These are phyloP conservation scores for Indri indri DNA, from an alignment of 2,113 vertebrate genomes.

Conservation along the genomic window DNA sequence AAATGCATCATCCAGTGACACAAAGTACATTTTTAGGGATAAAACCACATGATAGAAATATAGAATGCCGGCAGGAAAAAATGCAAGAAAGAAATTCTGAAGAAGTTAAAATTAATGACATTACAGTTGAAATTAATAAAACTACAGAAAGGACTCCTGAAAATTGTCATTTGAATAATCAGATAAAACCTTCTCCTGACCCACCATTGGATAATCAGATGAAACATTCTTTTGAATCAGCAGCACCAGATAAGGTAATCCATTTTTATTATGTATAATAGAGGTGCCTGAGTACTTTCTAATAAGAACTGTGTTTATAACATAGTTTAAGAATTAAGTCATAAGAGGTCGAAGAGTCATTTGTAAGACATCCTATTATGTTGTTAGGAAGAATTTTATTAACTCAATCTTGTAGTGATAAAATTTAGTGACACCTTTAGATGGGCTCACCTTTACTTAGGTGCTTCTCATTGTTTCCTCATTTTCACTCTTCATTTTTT, in stretches of 20 bases:
- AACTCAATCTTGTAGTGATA: not conserved
- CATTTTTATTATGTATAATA: conserved; percentile 66
- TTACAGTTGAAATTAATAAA: conserved; percentile 68
- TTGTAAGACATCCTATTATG: not conserved
- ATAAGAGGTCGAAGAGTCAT: not conserved
- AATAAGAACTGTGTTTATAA: conserved; percentile 25
- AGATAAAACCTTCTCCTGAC: conserved; percentile 80
- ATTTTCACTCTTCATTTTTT: conserved; percentile 36
- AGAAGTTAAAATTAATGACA: conserved; percentile 61
- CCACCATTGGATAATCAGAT: conserved; percentile 78
- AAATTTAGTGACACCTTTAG: not conserved
- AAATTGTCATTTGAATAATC: conserved; percentile 82
- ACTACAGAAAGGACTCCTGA: conserved; percentile 73
- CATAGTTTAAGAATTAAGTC: not conserved
- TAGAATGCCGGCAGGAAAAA: conserved; percentile 73
- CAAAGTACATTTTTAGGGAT: conserved; percentile 69
- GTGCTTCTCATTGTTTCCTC: not conserved
- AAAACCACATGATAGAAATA: conserved; percentile 65
- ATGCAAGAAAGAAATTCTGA: conserved; percentile 68
- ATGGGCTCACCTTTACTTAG: not conserved
- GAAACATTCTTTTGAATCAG: conserved; percentile 81
- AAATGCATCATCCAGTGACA: conserved; percentile 76
- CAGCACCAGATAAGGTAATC: conserved; percentile 84
- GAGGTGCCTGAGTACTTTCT: not conserved
- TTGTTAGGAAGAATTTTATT: conserved; percentile 4